Base-by-base conservation (phyloP, 2,888 invertebrate species). In the Eristalis arbustorum region DNA sequence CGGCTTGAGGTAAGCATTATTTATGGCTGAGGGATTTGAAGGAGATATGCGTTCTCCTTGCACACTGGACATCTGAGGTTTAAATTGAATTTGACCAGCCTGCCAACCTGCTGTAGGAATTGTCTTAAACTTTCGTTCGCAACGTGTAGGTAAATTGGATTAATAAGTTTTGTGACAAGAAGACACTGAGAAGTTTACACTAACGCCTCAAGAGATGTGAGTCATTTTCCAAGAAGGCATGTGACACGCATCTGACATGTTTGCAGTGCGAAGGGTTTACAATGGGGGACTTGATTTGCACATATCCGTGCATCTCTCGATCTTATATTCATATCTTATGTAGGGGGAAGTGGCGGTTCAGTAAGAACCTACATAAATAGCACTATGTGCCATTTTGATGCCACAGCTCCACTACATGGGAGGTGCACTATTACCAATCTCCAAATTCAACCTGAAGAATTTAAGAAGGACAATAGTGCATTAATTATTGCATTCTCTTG, bases 11-110 rank as follows among this genome's bases (percentile, higher is more conserved):
- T 28, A 40, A 59, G 59, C n/a, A 42, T 62, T 61, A 76, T 76
- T 76, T 76, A 68, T 68, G 68, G 11, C 10, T 62, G 11, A 62
- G 28, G 40, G 14, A n/a, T 31, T 42, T 62, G 18, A 13, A 14
- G 18, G 37, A 64, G 57, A 57, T 61, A 37, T 40, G 11, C 6
- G 22, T 18, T 49, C 18, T n/a, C 49, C 8, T 18, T 18, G 18
- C 13, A 18, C 28, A n/a, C 62, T 57, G 37, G 40, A 34, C 8
- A 13, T 8, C 6, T 18, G 49, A 8, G 37, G 25, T 57, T 37
- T 0, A 6, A 56, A 57, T 73, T 34, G n/a, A 49, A 49, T 49
- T 18, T 49, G 18, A 49, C 49, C 49, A 31, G 11, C 1, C 31
- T 6, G 5, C 8, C 31, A 28, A n/a, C 18, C 31, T 31, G 49